Percentiles rank a stretch among this genome's conserved stretches.
phyloP scores from a whole-genome alignment of 2,113 vertebrate genomes.

The Mus musculus region GRCm39 chr9:26116501-26117000 shows the following conservation, averaged over 20 bases:
- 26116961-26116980: neutral
- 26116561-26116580: neutral
- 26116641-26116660: no score
- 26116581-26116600: neutral
- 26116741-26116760: neutral
- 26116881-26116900: neutral
- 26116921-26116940: neutral
- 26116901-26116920: neutral
- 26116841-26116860: no score
- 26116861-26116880: neutral
- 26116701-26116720: neutral
- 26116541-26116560: neutral
- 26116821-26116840: neutral
- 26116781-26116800: neutral
- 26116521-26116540: neutral
- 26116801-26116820: neutral
- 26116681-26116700: neutral
- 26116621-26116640: neutral
- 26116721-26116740: no score
- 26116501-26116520: neutral
- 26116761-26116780: neutral
- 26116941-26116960: neutral
- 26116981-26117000: neutral
- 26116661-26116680: neutral
- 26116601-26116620: neutral